A percentile compares a stretch with the other conserved stretches of the same genome.
Conservation (phyloP, 2,888 invertebrate species). For the Himalopsyche japonica region DNA sequence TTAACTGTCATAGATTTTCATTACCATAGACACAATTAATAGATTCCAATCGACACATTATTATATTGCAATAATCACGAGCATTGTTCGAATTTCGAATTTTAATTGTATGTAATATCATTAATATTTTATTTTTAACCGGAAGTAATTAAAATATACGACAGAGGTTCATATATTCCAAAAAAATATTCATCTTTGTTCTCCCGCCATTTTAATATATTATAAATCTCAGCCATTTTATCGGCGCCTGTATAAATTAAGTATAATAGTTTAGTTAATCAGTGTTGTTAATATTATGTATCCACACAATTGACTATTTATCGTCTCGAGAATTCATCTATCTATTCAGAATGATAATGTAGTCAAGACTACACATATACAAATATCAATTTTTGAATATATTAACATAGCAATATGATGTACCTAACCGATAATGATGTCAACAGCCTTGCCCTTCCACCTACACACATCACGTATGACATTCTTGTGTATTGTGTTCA, state of each 20-base stretch:
- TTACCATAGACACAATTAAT: too few relatives aligned
- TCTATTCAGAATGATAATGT: background rate
- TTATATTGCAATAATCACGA: too few relatives aligned
- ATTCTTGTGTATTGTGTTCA: background rate
- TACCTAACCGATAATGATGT: background rate
- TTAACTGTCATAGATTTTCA: too few relatives aligned
- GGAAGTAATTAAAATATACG: too few relatives aligned
- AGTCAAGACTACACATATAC: background rate
- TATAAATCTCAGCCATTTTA: too few relatives aligned
- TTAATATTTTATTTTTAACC: too few relatives aligned
- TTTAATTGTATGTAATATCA: too few relatives aligned
- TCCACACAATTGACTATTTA: background rate
- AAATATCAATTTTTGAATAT: background rate
- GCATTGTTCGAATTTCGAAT: too few relatives aligned
- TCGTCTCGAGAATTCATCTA: background rate
- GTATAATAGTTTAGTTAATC: background rate
- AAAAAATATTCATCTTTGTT: too few relatives aligned
- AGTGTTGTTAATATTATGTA: background rate
- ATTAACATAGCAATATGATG: background rate
- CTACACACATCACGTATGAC: background rate
- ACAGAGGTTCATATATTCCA: too few relatives aligned
- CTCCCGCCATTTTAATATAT: too few relatives aligned
- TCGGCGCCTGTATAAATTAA: background rate
- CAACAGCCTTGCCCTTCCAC: slow-evolving; percentile 7
- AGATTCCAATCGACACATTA: too few relatives aligned